A percentile compares a stretch with the other conserved stretches of the same genome.
phyloP scores from a whole-genome alignment of 2,797 vertebrate species.

The Enteromius paludinosus region DNA sequence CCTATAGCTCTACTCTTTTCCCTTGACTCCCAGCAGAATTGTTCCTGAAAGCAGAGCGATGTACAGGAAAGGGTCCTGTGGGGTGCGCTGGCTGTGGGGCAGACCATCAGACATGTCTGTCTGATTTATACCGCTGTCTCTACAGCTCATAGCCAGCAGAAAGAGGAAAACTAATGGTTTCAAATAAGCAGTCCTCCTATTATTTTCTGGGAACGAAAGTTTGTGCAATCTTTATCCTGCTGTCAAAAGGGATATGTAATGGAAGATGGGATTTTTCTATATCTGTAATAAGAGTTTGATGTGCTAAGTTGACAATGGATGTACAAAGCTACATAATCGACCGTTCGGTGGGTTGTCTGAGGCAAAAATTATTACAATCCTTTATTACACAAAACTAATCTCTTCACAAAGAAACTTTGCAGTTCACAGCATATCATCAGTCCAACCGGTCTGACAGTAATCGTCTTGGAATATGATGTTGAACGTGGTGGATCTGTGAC shows the following conservation, averaged over 20 bases:
- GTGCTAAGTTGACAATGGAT: background rate
- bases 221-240: background rate
- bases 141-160: slow-evolving; percentile 17
- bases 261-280: background rate
- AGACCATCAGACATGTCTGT: slow-evolving; percentile 4
- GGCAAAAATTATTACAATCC: slow-evolving; percentile 4
- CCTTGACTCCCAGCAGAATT: slow-evolving; percentile 5
- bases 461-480: background rate
- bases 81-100: slow-evolving; percentile 15
- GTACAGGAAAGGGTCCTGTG: background rate
- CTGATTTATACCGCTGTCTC: slow-evolving; percentile 42
- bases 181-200: background rate
- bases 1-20: slow-evolving; percentile 6
- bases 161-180: slow-evolving; percentile 4
- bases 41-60: background rate
- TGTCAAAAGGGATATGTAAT: slow-evolving; percentile 13
- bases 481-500: background rate
- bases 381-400: background rate
- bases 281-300: background rate
- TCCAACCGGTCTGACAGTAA: background rate
- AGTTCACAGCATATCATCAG: background rate
- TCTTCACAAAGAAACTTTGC: background rate
- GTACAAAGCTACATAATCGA: slow-evolving; percentile 12
- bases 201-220: slow-evolving; percentile 4
- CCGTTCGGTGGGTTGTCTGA: background rate